Conservation (phyloP, 2,113 vertebrate species). For the Strix aluco region DNA sequence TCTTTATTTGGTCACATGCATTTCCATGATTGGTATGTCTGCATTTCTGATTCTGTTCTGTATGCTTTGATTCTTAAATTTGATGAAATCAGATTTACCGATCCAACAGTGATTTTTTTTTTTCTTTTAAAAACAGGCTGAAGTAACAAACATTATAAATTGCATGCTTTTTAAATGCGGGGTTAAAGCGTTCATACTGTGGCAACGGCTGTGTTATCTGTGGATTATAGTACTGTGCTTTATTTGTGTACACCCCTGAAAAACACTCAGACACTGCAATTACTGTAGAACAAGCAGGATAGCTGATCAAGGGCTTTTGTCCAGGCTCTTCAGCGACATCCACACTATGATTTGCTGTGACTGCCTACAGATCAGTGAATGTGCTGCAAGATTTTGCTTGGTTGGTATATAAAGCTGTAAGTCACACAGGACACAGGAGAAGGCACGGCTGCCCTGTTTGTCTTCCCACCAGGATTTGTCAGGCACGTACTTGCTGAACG, state of each 20-base stretch:
- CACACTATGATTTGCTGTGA: constrained; percentile 13
- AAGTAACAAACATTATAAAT: constrained; percentile 29
- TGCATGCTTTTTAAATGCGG: neutral
- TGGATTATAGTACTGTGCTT: neutral
- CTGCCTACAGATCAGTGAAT: neutral
- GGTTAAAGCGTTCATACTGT: constrained; percentile 25
- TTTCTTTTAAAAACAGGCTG: neutral
- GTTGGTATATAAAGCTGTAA: neutral
- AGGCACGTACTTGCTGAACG: neutral
- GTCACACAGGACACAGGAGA: neutral
- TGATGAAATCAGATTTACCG: neutral
- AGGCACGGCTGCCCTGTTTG: neutral
- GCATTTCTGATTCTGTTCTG: neutral
- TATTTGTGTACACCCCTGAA: constrained; percentile 12
- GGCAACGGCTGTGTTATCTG: neutral
- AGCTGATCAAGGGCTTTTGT: constrained; percentile 37
- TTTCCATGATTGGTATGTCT: neutral
- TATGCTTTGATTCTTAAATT: neutral
- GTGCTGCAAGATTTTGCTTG: neutral
- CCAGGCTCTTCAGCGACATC: constrained; percentile 33
- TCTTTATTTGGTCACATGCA: neutral
- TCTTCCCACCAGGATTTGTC: neutral
- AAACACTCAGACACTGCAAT: constrained; percentile 28
- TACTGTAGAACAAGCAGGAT: constrained; percentile 17
- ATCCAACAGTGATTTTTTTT: neutral